phyloP scores from a whole-genome alignment of 2,113 vertebrate species.

The Nesogale talazaci region DNA sequence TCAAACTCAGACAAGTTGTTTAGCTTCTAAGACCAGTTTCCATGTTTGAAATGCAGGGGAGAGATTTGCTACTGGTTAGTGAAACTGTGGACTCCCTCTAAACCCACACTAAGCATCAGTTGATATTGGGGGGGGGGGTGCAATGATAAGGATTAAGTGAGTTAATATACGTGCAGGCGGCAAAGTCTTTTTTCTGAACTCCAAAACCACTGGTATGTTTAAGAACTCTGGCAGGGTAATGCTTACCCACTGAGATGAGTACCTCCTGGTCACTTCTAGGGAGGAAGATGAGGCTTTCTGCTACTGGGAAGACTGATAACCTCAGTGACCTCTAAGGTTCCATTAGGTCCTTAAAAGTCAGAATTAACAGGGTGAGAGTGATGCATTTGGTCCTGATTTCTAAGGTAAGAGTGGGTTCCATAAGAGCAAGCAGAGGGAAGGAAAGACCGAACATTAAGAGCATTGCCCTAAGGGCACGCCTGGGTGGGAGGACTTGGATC shows the following conservation, averaged over 20 bases:
- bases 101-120: background rate
- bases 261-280: too few relatives aligned
- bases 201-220: background rate
- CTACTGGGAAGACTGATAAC: too few relatives aligned
- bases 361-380: background rate
- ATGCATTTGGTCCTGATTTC: background rate
- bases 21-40: background rate
- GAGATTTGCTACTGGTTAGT: too few relatives aligned
- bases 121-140: too few relatives aligned
- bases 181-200: background rate
- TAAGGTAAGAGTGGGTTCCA: background rate
- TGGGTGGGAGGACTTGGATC: background rate
- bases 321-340: too few relatives aligned
- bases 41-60: background rate
- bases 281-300: too few relatives aligned
- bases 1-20: background rate
- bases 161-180: background rate
- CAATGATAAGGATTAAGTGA: background rate
- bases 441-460: background rate
- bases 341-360: background rate
- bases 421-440: background rate
- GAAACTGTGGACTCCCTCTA: background rate
- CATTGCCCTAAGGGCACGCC: background rate
- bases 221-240: too few relatives aligned
- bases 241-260: too few relatives aligned